phyloP scores from a whole-genome alignment of 2,888 invertebrate species.

The Pollenia griseotomentosa region DNA sequence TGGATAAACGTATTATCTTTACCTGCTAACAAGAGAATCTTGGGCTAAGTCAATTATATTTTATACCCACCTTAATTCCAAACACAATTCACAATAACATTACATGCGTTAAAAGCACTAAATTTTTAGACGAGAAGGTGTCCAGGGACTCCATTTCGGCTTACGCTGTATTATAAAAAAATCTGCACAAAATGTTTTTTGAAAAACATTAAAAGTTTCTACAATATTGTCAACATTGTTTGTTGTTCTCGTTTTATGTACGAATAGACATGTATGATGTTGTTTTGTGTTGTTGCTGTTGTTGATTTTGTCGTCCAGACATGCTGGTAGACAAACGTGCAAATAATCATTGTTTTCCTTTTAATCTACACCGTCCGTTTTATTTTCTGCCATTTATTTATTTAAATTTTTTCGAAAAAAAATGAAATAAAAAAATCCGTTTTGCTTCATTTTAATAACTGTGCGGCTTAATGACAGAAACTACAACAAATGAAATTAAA shows the following conservation, averaged over 20 bases:
- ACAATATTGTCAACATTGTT: slow-evolving; percentile 27
- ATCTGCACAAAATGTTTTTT: background rate
- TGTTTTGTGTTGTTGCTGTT: slow-evolving; percentile 20
- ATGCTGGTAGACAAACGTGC: slow-evolving; percentile 70
- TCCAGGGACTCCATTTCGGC: no score
- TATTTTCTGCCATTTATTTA: slow-evolving; percentile 19
- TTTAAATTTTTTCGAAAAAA: slow-evolving; percentile 24
- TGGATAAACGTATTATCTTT: no score
- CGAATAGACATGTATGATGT: background rate
- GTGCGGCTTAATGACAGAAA: slow-evolving; percentile 18
- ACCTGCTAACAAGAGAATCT: no score
- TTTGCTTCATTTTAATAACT: slow-evolving; percentile 30
- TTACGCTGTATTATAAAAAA: background rate
- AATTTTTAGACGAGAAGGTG: background rate
- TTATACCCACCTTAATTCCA: no score
- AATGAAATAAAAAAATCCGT: slow-evolving; percentile 23
- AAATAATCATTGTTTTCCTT: slow-evolving; percentile 51
- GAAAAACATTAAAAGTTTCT: slow-evolving; percentile 11
- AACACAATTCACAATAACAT: no score
- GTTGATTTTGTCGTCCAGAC: slow-evolving; percentile 59
- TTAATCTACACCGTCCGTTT: slow-evolving; percentile 31
- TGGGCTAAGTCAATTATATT: no score
- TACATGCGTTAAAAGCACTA: no score
- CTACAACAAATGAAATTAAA: slow-evolving; percentile 3
- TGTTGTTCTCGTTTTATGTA: background rate